Conservation (phyloP, 1,140 invertebrate species). For the Nasonia longicornis region DNA sequence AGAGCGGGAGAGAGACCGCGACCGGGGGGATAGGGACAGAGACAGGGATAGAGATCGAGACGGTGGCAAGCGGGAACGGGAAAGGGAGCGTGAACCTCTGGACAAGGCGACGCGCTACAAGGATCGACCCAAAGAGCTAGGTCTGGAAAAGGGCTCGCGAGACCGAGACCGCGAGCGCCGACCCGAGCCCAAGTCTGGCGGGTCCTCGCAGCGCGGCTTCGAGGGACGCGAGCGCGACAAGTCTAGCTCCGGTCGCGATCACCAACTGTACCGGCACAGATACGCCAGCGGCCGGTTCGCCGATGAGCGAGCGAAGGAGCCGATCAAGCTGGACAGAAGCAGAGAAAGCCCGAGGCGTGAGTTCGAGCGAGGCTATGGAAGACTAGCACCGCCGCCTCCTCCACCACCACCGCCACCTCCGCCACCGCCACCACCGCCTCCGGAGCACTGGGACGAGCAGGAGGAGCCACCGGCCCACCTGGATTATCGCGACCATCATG, state of each 20-base stretch:
- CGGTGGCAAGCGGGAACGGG: slow-evolving; percentile 42
- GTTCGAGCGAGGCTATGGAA: slow-evolving; percentile 61
- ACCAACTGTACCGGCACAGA: background rate
- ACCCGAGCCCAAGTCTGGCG: slow-evolving; percentile 59
- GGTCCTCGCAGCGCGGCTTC: slow-evolving; percentile 47
- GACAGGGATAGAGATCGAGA: slow-evolving; percentile 53
- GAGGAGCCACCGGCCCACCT: slow-evolving; percentile 58
- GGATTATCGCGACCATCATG: slow-evolving; percentile 61
- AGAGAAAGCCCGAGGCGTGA: slow-evolving; percentile 52
- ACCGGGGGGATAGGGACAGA: slow-evolving; percentile 54
- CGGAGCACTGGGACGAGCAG: slow-evolving; percentile 64
- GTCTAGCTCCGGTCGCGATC: background rate
- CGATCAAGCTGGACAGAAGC: background rate
- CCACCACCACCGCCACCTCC: slow-evolving; percentile 11
- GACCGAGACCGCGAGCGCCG: slow-evolving; percentile 57
- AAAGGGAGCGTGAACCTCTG: slow-evolving; percentile 56
- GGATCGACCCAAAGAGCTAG: slow-evolving; percentile 56
- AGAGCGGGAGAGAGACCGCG: slow-evolving; percentile 46
- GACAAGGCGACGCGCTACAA: slow-evolving; percentile 52
- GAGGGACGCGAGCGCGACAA: slow-evolving; percentile 19
- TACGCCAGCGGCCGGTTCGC: background rate
- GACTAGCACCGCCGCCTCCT: slow-evolving; percentile 44
- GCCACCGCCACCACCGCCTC: slow-evolving; percentile 9
- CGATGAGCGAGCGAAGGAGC: background rate
- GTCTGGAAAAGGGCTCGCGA: slow-evolving; percentile 52